Evolutionary conservation across 2,888 invertebrate genomes (phyloP).

Genomic region (Chrysina gloriosa): DNA sequence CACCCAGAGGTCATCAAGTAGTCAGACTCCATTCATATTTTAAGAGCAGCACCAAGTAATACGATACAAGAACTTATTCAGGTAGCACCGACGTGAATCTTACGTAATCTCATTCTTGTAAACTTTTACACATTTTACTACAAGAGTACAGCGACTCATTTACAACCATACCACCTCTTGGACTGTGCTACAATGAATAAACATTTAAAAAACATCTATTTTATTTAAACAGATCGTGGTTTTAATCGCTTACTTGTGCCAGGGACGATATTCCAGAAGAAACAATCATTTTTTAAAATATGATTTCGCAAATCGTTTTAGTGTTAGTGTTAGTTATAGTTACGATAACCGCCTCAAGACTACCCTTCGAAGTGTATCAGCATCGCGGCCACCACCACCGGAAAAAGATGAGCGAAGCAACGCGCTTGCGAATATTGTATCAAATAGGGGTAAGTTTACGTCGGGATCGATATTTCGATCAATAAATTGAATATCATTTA

Average conservation of each 20-base stretch:
- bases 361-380: constrained; percentile 70
- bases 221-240: constrained; percentile 7
- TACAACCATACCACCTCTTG: neutral
- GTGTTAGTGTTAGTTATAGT: constrained; percentile 51
- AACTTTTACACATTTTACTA: constrained; percentile 19
- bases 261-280: neutral
- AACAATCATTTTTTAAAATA: constrained; percentile 18
- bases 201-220: neutral
- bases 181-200: constrained; percentile 1
- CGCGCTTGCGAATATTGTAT: constrained; percentile 75
- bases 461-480: too few species aligned
- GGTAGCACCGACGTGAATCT: constrained; percentile 56
- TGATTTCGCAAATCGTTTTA: constrained; percentile 47
- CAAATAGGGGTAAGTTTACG: constrained; percentile 77
- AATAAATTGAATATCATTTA: too few species aligned
- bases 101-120: constrained; percentile 56
- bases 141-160: neutral
- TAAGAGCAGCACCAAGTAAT: constrained; percentile 56
- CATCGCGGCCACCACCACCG: constrained; percentile 61
- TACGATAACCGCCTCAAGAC: constrained; percentile 53
- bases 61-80: constrained; percentile 59
- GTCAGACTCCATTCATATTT: constrained; percentile 58
- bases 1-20: constrained; percentile 62
- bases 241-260: neutral
- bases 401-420: constrained; percentile 67